Evolutionary conservation across 1,140 invertebrate species (phyloP), one percentile per base, ranked within the genome.

Genomic region (Conus betulinus): DNA sequence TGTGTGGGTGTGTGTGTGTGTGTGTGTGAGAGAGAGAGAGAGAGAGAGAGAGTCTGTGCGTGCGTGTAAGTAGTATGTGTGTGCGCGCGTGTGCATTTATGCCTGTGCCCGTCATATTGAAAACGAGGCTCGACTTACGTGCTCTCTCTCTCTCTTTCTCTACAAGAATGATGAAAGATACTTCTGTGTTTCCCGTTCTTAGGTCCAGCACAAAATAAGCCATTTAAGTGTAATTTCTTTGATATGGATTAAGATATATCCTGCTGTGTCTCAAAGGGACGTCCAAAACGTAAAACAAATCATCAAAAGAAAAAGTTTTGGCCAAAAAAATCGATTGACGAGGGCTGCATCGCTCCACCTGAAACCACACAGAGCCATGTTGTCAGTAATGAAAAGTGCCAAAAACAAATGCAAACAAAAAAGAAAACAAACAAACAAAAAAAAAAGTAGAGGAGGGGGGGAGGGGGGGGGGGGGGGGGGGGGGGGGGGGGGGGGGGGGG

Each of bases 1-100:
- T 78, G n/a, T 78, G 8, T 78, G n/a, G 2, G 25, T 39, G 7
- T 10, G 7, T 17, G 17, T 78, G 27, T 8, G 8, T 55, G 81
- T 55, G 81, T 81, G 78, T 51, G 78, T 39, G 78, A 2, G 78
- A n/a, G n/a, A n/a, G n/a, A n/a, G n/a, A n/a, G n/a, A n/a, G n/a
- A n/a, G n/a, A n/a, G n/a, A n/a, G n/a, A n/a, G n/a, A n/a, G n/a
- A n/a, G n/a, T n/a, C n/a, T 81, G 81, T 83, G 81, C 25, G 81
- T 3, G 81, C 55, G 52, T 55, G 81, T 83, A 51, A 57, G 81
- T 83, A 10, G 81, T 55, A 15, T 83, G 81, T 55, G 52, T 83
- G 51, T 83, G 81, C 23, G 81, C 55, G 51, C 23, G 81, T 83
- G 81, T 83, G 81, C 55, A 17, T 83, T 51, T 55, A 52, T 83